Percentiles rank a stretch among this genome's conserved stretches.
Evolutionary conservation across 2,797 vertebrate species (phyloP).

Genomic region (Pangasius sanitwongsei): DNA sequence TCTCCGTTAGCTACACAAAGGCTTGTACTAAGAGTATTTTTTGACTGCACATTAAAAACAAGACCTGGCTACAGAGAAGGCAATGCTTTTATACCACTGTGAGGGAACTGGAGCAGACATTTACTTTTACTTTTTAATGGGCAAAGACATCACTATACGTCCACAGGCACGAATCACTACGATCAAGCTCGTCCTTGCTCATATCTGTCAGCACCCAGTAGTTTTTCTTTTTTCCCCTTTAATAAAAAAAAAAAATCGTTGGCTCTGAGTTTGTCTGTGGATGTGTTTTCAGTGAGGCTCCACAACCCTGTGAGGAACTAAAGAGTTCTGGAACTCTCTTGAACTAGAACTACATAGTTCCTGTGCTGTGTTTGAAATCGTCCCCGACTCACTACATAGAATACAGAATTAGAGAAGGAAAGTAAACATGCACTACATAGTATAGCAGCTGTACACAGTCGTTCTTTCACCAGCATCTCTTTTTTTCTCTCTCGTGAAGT

Average conservation of each 20-base stretch:
- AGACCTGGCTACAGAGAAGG: constrained; percentile 3
- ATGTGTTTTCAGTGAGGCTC: not conserved
- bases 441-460: not conserved
- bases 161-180: not conserved
- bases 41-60: not conserved
- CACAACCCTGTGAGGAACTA: not conserved
- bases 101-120: not conserved
- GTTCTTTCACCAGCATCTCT: not conserved
- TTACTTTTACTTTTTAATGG: not conserved
- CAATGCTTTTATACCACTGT: not conserved
- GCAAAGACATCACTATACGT: not conserved
- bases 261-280: no score
- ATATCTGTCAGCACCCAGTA: not conserved
- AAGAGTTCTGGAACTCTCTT: not conserved
- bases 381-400: not conserved
- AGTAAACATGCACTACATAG: not conserved
- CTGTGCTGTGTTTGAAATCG: not conserved
- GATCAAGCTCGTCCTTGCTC: not conserved
- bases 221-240: not conserved
- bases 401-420: not conserved
- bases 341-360: not conserved
- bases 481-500: not conserved
- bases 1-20: constrained; percentile 62
- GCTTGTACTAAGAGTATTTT: constrained; percentile 29
- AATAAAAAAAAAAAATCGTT: not conserved